Conservation (phyloP, 1,140 invertebrate genomes). For the Ostrea edulis region DNA sequence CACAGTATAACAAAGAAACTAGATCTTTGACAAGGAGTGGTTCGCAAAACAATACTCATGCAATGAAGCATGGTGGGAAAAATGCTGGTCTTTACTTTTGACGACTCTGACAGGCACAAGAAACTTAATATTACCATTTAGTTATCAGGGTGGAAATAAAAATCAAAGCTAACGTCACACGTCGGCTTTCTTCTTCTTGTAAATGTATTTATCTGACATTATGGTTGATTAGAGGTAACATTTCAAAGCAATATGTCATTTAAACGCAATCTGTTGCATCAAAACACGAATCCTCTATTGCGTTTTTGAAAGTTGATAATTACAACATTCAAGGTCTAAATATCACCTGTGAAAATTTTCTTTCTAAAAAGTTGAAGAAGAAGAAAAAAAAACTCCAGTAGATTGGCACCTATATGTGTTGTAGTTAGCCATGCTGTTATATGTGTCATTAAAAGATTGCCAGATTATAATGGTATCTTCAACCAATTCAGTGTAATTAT, state of each 20-base stretch:
- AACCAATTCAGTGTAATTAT: not conserved
- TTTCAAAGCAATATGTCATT: constrained; percentile 1
- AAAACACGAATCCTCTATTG: not conserved
- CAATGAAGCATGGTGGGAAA: constrained; percentile 10
- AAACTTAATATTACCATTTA: not conserved
- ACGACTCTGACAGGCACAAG: not conserved
- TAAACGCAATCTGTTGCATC: not conserved
- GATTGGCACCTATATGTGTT: not conserved
- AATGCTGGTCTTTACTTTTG: not conserved
- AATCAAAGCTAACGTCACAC: constrained; percentile 6
- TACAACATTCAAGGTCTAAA: not conserved
- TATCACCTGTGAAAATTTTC: not conserved
- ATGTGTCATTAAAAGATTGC: not conserved
- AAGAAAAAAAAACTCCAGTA: not conserved
- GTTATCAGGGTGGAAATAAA: constrained; percentile 26
- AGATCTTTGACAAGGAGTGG: not conserved
- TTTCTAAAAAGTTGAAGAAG: not conserved
- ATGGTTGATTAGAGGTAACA: not conserved
- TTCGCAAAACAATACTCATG: constrained; percentile 23
- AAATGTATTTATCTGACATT: not conserved
- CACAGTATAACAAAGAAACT: not conserved
- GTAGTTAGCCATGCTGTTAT: not conserved
- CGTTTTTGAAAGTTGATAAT: not conserved
- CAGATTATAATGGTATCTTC: not conserved
- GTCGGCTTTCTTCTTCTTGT: not conserved